A percentile compares a stretch with the other conserved stretches of the same genome.
These are phyloP conservation scores for Heterocephalus glaber DNA, from an alignment of 2,113 vertebrate species.

Conservation along the genomic window DNA sequence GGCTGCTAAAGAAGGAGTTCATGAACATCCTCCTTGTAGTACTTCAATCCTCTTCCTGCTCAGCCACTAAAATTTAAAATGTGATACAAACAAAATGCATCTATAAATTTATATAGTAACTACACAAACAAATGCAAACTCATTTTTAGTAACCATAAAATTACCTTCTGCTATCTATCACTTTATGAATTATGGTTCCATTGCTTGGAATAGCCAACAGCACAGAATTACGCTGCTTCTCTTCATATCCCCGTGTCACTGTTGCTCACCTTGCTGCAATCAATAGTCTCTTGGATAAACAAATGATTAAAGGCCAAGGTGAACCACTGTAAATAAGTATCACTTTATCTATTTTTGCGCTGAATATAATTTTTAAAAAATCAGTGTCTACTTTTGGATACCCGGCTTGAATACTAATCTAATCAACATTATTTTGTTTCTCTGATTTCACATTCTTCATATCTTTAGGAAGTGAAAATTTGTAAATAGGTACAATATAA, in stretches of 20 bases:
- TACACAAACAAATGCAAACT: slow-evolving; percentile 90
- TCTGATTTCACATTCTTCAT: slow-evolving; percentile 48
- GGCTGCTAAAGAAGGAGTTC: slow-evolving; percentile 85
- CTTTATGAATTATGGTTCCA: slow-evolving; percentile 88
- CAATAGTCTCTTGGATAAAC: slow-evolving; percentile 80
- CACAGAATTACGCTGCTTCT: slow-evolving; percentile 83
- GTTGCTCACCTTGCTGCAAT: slow-evolving; percentile 78
- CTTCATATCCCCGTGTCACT: slow-evolving; percentile 78
- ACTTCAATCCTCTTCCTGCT: slow-evolving; percentile 83
- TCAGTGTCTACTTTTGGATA: slow-evolving; percentile 68
- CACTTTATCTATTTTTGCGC: slow-evolving; percentile 77
- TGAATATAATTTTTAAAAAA: slow-evolving; percentile 76
- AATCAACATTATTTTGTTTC: slow-evolving; percentile 73
- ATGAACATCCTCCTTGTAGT: slow-evolving; percentile 82
- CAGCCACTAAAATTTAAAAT: slow-evolving; percentile 90
- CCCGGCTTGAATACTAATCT: slow-evolving; percentile 74
- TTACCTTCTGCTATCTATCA: slow-evolving; percentile 92
- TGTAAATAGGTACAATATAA: not conserved
- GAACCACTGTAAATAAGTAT: slow-evolving; percentile 83
- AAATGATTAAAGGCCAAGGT: slow-evolving; percentile 82
- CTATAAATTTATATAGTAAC: slow-evolving; percentile 92
- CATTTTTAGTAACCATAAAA: slow-evolving; percentile 92
- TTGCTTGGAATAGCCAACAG: slow-evolving; percentile 83
- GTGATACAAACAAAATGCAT: slow-evolving; percentile 88
- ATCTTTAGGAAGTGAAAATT: slow-evolving; percentile 4